Percentiles rank a stretch among this genome's conserved stretches.
Evolutionary conservation across 2,888 invertebrate species (phyloP).

Genomic region (Cactoblastis cactorum): DNA sequence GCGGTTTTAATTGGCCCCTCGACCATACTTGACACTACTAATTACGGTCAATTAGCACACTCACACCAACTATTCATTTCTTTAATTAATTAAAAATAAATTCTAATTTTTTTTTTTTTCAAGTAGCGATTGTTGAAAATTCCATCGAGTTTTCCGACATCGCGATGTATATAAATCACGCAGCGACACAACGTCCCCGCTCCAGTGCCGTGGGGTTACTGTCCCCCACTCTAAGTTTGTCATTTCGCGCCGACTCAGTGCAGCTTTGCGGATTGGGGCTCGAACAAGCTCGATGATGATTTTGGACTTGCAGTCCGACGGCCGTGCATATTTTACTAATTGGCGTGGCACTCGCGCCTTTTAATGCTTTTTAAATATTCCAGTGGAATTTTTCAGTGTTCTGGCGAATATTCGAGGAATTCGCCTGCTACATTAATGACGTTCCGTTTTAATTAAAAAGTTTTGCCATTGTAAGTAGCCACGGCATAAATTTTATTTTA

Average conservation of each 20-base stretch:
- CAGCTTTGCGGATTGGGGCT: slow-evolving; percentile 46
- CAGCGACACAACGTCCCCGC: slow-evolving; percentile 63
- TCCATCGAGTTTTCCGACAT: slow-evolving; percentile 47
- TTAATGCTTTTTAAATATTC: slow-evolving; percentile 5
- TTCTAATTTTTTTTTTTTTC: slow-evolving; percentile 15
- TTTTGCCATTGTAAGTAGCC: background rate
- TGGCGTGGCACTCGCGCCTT: slow-evolving; percentile 6
- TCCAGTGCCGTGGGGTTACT: slow-evolving; percentile 60
- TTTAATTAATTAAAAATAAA: slow-evolving; percentile 14
- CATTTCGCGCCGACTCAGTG: slow-evolving; percentile 76
- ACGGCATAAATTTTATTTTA: no score
- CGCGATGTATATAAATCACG: slow-evolving; percentile 54
- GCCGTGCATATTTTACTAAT: slow-evolving; percentile 22
- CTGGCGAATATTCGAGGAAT: background rate
- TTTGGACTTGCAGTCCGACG: slow-evolving; percentile 33
- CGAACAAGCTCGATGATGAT: slow-evolving; percentile 45
- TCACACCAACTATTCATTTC: slow-evolving; percentile 40
- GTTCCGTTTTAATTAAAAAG: background rate
- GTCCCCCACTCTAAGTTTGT: slow-evolving; percentile 63
- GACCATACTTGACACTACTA: slow-evolving; percentile 68
- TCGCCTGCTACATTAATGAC: background rate
- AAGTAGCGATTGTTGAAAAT: background rate
- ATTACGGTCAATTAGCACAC: slow-evolving; percentile 50
- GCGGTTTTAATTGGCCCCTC: slow-evolving; percentile 62
- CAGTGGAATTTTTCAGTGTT: background rate